phyloP scores from a whole-genome alignment of 2,113 vertebrate species.

The Dipodomys stephensi region DNA sequence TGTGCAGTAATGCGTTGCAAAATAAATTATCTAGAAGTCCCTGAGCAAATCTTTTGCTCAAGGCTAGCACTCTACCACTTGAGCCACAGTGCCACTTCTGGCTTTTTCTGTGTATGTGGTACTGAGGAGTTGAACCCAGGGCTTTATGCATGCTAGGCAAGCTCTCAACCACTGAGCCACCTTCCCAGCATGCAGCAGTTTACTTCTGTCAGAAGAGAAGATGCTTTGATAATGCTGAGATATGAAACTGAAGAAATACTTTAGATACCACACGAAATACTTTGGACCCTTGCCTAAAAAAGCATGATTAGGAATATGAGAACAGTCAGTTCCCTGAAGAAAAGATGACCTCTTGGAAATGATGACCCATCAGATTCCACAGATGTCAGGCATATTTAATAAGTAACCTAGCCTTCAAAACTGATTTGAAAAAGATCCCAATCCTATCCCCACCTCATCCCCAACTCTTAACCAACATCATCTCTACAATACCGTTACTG shows the following conservation, averaged over 20 bases:
- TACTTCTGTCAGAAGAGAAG: neutral
- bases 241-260: neutral
- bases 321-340: neutral
- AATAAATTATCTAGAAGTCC: no score
- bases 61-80: no score
- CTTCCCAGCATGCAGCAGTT: no score
- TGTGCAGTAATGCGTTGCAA: no score
- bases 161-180: no score
- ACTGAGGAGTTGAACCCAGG: no score
- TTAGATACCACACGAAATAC: neutral
- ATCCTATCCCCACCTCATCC: neutral
- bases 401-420: conserved; percentile 16
- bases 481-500: neutral
- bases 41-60: no score
- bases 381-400: conserved; percentile 37
- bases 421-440: conserved; percentile 16
- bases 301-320: neutral
- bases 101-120: no score
- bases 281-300: conserved; percentile 5
- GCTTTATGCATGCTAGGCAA: no score
- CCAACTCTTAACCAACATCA: neutral
- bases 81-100: no score
- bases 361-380: conserved; percentile 25
- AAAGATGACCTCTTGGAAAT: neutral
- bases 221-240: neutral